Conservation (phyloP, 2,113 vertebrate genomes). For the Plectropomus leopardus region DNA sequence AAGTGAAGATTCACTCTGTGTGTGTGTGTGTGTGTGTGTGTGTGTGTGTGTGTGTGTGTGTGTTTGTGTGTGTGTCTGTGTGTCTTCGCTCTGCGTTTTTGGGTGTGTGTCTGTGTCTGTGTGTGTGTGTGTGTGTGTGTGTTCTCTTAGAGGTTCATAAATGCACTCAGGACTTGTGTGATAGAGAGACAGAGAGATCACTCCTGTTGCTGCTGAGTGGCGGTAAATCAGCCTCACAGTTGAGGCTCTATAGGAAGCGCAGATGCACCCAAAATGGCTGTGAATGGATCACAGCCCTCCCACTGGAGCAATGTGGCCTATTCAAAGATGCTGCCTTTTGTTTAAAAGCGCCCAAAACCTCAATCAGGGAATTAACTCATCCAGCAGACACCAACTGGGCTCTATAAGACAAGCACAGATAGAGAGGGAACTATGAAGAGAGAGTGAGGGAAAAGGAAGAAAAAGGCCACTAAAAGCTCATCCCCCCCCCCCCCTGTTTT, state of each 20-base stretch:
- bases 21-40: slow-evolving; percentile 10
- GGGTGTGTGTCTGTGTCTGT: not conserved
- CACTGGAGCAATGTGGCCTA: slow-evolving; percentile 77
- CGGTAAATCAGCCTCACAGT: slow-evolving; percentile 74
- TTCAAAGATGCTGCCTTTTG: slow-evolving; percentile 75
- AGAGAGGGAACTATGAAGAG: slow-evolving; percentile 37
- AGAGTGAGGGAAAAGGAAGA: slow-evolving; percentile 37
- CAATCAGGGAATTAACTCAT: slow-evolving; percentile 69
- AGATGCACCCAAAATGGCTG: slow-evolving; percentile 70
- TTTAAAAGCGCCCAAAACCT: slow-evolving; percentile 54
- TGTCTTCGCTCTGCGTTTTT: not conserved
- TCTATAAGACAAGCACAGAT: slow-evolving; percentile 50
- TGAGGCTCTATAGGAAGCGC: slow-evolving; percentile 61
- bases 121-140: not conserved
- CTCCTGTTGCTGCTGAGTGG: slow-evolving; percentile 56
- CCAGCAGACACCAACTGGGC: slow-evolving; percentile 63
- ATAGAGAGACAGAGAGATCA: slow-evolving; percentile 16
- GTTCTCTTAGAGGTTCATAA: slow-evolving; percentile 34
- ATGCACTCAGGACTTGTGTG: slow-evolving; percentile 28
- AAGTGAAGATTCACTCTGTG: slow-evolving; percentile 49
- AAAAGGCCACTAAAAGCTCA: slow-evolving; percentile 53
- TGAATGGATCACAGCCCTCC: slow-evolving; percentile 73
- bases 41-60: slow-evolving; percentile 15
- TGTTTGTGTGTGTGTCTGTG: too few species aligned
- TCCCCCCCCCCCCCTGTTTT: slow-evolving; percentile 63